Conservation (phyloP, 2,888 invertebrate species). For the Limnephilus auricula region DNA sequence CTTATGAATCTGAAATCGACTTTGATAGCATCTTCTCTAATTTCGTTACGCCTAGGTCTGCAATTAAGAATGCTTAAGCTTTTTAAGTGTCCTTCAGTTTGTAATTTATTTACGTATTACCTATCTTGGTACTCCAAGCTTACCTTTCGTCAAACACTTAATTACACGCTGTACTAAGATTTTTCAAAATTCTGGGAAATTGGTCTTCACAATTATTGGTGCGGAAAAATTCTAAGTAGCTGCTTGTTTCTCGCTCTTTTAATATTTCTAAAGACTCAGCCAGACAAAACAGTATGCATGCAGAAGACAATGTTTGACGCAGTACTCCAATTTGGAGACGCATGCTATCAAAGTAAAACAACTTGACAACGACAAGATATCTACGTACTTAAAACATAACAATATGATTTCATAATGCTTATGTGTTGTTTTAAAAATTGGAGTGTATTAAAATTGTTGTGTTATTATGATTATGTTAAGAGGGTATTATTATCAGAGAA, state of each 20-base stretch:
- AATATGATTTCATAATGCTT: too few relatives aligned
- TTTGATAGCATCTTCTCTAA: neutral
- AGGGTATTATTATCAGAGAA: too few relatives aligned
- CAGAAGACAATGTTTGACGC: neutral
- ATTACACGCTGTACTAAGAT: neutral
- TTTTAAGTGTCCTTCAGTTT: neutral
- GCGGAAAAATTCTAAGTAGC: neutral
- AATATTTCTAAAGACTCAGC: neutral
- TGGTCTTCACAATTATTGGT: neutral
- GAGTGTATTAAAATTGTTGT: too few relatives aligned
- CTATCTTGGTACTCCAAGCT: neutral
- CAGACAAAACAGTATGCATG: neutral
- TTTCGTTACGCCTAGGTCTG: neutral
- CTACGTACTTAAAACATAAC: too few relatives aligned
- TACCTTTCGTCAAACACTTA: neutral
- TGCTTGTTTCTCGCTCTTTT: neutral
- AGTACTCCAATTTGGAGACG: neutral
- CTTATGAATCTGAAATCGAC: neutral
- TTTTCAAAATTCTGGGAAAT: neutral
- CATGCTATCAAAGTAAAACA: neutral
- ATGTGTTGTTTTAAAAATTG: too few relatives aligned
- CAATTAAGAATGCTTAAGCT: too few relatives aligned
- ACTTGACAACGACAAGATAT: too few relatives aligned
- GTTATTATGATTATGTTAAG: too few relatives aligned
- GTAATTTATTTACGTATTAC: neutral